phyloP scores from a whole-genome alignment of 2,113 vertebrate genomes.

The Empidonax alnorum region DNA sequence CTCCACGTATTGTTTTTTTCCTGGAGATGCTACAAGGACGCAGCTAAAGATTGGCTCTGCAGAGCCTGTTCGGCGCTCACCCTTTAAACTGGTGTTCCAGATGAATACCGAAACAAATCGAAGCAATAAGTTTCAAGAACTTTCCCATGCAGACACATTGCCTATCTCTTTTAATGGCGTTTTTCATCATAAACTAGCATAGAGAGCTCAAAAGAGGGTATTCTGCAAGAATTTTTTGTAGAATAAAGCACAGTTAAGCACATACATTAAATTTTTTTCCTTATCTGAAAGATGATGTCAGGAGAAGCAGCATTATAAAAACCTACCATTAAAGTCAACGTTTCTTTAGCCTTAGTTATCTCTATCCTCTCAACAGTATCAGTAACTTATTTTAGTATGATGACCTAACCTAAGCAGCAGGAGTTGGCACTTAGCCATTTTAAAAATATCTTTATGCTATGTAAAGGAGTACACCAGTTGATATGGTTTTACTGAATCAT shows the following conservation, averaged over 20 bases:
- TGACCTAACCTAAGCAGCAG: neutral
- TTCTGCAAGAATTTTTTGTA: neutral
- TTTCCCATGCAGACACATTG: neutral
- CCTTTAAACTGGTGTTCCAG: neutral
- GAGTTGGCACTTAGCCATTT: neutral
- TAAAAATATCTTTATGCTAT: neutral
- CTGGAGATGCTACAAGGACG: neutral
- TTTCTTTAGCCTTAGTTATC: neutral
- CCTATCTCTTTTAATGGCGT: neutral
- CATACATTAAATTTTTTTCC: neutral
- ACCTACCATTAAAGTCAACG: neutral
- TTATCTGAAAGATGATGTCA: neutral
- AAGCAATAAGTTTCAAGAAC: neutral
- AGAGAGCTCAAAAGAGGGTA: neutral
- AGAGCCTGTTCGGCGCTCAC: neutral
- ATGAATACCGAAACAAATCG: neutral
- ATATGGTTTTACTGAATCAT: neutral
- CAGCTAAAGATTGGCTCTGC: neutral
- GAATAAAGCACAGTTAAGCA: neutral
- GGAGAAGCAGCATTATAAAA: neutral
- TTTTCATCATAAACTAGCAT: neutral
- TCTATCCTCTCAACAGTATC: neutral
- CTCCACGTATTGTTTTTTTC: neutral
- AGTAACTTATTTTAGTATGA: neutral
- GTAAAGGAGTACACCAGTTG: neutral